Base-by-base conservation (phyloP, 2,888 invertebrate genomes). In the Theodoxus fluviatilis region DNA sequence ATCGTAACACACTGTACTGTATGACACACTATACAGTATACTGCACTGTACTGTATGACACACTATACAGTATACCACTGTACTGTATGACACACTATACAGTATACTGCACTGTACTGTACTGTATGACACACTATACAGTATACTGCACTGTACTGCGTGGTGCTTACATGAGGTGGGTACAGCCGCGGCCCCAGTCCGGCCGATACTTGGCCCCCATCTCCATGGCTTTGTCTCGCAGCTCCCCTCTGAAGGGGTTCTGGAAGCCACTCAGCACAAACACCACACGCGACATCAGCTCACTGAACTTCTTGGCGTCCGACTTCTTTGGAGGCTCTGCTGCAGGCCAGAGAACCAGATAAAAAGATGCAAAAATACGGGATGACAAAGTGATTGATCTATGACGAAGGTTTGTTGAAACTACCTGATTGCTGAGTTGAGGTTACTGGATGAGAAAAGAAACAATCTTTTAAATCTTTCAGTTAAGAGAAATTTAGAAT, bases 221-320 rank as follows among this genome's bases (percentile, higher is more conserved):
- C 68, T 91, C 90, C 3, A 92, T 71, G 6, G 93, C 94, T 77
- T 90, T 90, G 74, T 90, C 90, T 43, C 95, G 88, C 65, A 96
- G 83, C 72, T 89, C 87, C 0, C 90, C 90, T 66, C 96, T 90
- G 72, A 90, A 90, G 3, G 96, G 96, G 89, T 96, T 93, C 88
- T 92, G 90, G 88, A 93, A 95, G 0, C 96, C 96, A 88, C 94
- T 95, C 75, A 96, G 90, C n/a, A 92, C 93, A 82, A 95, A 90
- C 71, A 91, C 90, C 3, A 93, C 93, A 67, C 90, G 92, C 15
- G 89, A 86, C 76, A 95, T 86, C 38, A 93, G 83, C 75, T 89
- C 85, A 73, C 89, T 84, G 75, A 92, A 92, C 31, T 74, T 74
- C 68, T 78, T 80, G 0, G 67, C 76, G 4, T 77, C 74, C 0